Conservation (phyloP, 2,113 vertebrate species). For the Aptenodytes patagonicus region DNA sequence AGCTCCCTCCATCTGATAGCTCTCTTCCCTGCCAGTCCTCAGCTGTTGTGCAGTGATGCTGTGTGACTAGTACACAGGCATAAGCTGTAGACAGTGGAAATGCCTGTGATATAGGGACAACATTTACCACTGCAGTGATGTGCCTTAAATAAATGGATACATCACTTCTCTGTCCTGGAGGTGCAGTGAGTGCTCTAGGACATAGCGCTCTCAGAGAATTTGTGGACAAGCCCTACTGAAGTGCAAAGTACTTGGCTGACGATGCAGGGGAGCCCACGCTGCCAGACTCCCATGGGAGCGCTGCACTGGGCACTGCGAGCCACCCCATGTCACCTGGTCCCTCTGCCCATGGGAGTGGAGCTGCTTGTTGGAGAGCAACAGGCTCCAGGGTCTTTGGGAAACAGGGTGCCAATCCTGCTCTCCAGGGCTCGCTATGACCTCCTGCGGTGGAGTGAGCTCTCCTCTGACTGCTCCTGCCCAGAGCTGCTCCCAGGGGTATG, state of each 20-base stretch:
- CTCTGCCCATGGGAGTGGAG: fast-evolving
- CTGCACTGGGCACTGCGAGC: background rate
- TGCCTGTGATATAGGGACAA: background rate
- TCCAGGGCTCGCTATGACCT: fast-evolving
- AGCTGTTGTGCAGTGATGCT: background rate
- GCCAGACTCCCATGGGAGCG: fast-evolving
- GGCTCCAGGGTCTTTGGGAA: background rate
- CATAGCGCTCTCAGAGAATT: no score
- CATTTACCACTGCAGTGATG: fast-evolving
- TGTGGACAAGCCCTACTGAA: background rate
- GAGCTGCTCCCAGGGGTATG: background rate
- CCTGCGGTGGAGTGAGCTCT: fast-evolving
- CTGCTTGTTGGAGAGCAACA: background rate
- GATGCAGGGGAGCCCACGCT: background rate
- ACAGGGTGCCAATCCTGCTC: background rate
- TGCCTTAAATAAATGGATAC: fast-evolving
- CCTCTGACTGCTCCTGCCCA: background rate
- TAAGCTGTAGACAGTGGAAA: background rate
- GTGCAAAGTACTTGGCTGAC: background rate
- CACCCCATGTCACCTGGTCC: fast-evolving
- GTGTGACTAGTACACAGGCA: background rate
- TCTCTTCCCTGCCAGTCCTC: conserved; percentile 1
- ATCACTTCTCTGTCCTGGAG: background rate
- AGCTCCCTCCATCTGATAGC: conserved; percentile 9
- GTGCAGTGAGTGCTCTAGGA: background rate